Conservation (phyloP, 2,888 invertebrate genomes). For the Andrena praecox region DNA sequence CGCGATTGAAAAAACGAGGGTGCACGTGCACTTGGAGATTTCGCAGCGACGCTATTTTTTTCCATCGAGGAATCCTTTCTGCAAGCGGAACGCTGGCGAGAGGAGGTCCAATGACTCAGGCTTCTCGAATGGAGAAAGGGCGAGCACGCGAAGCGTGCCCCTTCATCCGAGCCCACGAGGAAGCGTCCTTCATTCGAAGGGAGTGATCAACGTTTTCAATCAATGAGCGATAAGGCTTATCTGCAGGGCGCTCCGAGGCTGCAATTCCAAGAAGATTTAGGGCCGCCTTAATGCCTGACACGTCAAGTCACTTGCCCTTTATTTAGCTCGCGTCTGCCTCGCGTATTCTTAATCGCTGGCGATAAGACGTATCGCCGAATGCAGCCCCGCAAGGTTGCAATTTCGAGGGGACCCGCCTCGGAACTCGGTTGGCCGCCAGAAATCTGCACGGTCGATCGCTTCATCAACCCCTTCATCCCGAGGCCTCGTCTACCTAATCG, state of each 20-base stretch:
- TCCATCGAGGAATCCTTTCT: no score
- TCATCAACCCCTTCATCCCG: conserved; percentile 23
- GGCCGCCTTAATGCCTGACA: conserved; percentile 11
- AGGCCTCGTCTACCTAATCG: conserved; percentile 34
- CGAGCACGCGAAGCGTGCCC: neutral
- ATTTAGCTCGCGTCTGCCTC: conserved; percentile 29
- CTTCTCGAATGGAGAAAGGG: conserved; percentile 6
- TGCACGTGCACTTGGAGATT: no score
- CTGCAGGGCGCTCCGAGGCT: conserved; percentile 16
- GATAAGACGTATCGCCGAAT: conserved; percentile 42
- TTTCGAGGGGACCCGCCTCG: neutral
- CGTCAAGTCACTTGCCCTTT: conserved; percentile 29
- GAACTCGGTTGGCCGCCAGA: conserved; percentile 12
- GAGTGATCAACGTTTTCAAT: conserved; percentile 52
- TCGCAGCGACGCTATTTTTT: no score
- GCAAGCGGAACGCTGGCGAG: neutral
- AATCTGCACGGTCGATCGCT: conserved; percentile 34
- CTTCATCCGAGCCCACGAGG: conserved; percentile 2
- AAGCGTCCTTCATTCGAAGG: conserved; percentile 28
- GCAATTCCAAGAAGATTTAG: conserved; percentile 50
- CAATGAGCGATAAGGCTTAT: conserved; percentile 53
- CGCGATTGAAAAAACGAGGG: neutral
- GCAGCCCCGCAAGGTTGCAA: neutral
- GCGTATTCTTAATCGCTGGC: conserved; percentile 41
- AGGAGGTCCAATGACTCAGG: neutral